These are phyloP conservation scores for Scolopax rusticola DNA, from an alignment of 2,797 vertebrate genomes.

Conservation along the genomic window DNA sequence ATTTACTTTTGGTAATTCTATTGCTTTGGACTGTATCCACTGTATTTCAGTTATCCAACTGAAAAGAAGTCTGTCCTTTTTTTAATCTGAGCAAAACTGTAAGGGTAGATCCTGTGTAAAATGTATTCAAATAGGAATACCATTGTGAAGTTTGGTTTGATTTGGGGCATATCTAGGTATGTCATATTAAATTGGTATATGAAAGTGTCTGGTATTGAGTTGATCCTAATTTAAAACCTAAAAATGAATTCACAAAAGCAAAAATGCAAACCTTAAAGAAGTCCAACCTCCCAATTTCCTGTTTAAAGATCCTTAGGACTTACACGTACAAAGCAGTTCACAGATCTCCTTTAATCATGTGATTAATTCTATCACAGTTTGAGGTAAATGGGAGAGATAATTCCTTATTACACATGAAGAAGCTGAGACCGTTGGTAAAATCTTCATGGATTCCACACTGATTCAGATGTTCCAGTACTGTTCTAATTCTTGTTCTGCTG, in stretches of 20 bases:
- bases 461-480: not conserved
- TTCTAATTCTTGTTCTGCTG: not conserved
- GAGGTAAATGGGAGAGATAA: constrained; percentile 22
- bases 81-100: not conserved
- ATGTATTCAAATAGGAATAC: not conserved
- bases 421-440: not conserved
- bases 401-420: not conserved
- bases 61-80: not conserved
- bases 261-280: not conserved
- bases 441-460: not conserved
- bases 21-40: not conserved
- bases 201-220: not conserved
- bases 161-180: not conserved
- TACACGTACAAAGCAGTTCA: not conserved
- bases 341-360: constrained; percentile 4
- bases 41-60: not conserved
- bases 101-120: not conserved
- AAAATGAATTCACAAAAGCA: not conserved
- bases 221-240: not conserved
- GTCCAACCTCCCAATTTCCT: not conserved
- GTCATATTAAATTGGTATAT: not conserved
- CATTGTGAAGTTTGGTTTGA: not conserved
- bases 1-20: not conserved
- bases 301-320: not conserved
- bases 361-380: constrained; percentile 46